These are phyloP conservation scores for Sesamia nonagrioides DNA, from an alignment of 1,140 invertebrate species.

Conservation along the genomic window DNA sequence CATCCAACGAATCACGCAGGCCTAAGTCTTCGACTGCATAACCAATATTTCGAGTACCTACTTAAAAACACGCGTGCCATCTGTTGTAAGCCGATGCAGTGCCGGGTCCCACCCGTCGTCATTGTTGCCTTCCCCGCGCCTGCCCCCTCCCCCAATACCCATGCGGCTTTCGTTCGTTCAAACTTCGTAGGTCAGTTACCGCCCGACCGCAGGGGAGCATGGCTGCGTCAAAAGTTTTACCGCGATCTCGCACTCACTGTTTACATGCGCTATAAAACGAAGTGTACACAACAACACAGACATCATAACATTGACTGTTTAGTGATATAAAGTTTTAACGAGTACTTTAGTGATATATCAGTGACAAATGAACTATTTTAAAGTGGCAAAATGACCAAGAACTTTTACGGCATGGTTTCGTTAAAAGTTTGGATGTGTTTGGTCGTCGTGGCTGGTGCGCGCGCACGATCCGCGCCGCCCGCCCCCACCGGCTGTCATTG, in stretches of 20 bases:
- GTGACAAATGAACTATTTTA: constrained; percentile 83
- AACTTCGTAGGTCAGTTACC: constrained; percentile 88
- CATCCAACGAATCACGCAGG: constrained; percentile 81
- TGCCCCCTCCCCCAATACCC: constrained; percentile 74
- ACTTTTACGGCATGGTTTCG: constrained; percentile 84
- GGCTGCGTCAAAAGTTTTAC: constrained; percentile 86
- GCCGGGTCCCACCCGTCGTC: constrained; percentile 79
- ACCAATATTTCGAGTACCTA: constrained; percentile 84
- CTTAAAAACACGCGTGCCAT: constrained; percentile 86
- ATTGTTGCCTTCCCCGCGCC: constrained; percentile 69
- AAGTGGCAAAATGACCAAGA: constrained; percentile 78
- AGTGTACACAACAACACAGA: constrained; percentile 73
- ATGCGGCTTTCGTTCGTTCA: constrained; percentile 87
- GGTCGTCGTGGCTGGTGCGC: constrained; percentile 78
- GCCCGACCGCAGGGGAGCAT: constrained; percentile 86
- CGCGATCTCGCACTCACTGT: constrained; percentile 82
- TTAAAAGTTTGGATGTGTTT: constrained; percentile 86
- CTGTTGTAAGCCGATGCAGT: constrained; percentile 85
- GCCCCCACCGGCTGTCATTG: constrained; percentile 91
- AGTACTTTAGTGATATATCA: constrained; percentile 68
- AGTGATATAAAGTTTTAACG: constrained; percentile 73
- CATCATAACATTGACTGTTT: constrained; percentile 68
- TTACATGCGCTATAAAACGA: constrained; percentile 83
- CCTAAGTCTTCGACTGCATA: constrained; percentile 81
- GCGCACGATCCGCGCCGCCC: constrained; percentile 84